Base-by-base conservation (phyloP, 1,140 invertebrate species). In the Diorhabda sublineata region DNA sequence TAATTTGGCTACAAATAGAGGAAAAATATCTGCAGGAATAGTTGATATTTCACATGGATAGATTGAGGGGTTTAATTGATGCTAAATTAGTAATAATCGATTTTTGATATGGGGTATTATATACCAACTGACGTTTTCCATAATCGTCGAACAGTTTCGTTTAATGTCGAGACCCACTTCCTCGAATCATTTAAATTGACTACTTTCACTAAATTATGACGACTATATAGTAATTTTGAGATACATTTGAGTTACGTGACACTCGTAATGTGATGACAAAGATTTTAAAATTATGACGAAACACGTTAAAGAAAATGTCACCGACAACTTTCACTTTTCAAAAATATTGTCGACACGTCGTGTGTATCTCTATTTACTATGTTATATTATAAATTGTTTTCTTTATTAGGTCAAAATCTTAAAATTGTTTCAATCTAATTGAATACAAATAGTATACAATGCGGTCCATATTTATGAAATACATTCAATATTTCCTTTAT, bases 281-380 rank as follows among this genome's bases (percentile, higher is more conserved):
- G 47, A 52, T 52, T 52, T 52, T 52, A 52, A 52, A 8, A n/a
- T 52, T n/a, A 52, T 52, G 47, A 52, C n/a, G 47, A 52, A 52
- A 52, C 9, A 52, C n/a, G 6, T 52, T n/a, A 52, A 26, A 26
- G 26, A 26, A 8, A 8, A 52, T 52, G 47, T n/a, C n/a, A 3
- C n/a, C n/a, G n/a, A 6, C 47, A 52, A 52, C 47, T 52, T 52
- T 52, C 47, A 52, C 47, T 52, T 52, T 52, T 52, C 47, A 52
- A 52, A 52, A 52, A 52, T 3, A 52, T 26, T 26, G 26, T 26
- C 26, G 26, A 26, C 26, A 26, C 26, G 26, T 26, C 26, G 26
- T 26, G 1, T 26, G 26, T 26, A 26, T 26, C 26, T 26, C 26
- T 1, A 26, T 26, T 26, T 26, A 26, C 26, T 26, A 26, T 26